Evolutionary conservation across 2,113 vertebrate species (phyloP), one percentile per base, ranked within the genome.

Genomic region (Romanogobio albipinnatus): DNA sequence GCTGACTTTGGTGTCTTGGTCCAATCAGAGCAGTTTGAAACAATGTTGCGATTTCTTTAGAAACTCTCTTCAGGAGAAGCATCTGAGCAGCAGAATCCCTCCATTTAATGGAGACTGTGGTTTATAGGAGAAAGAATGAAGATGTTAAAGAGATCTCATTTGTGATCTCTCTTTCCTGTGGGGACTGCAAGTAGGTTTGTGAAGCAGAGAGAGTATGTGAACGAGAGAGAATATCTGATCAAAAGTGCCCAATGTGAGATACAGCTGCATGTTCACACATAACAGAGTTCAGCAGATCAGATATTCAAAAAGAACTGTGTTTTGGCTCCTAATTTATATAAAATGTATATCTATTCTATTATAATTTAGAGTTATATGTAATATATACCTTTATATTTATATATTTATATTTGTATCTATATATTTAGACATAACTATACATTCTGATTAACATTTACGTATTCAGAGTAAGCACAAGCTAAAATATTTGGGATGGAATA

Each of bases 211-310:
- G 78, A 1, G 43, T 22, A 9, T 68, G 26, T 68, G 62, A 49
- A 66, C 43, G 45, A 81, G 62, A 82, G 45, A 71, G 78, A 66
- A 81, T 81, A 66, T 66, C 66, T 56, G 49, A 82, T 71, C 19
- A 82, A 71, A 82, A 82, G 62, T 71, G 47, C 8, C 58, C 43
- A 68, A 47, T 33, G 2, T 33, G 78, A 81, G 78, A 47, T 36
- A 68, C 61, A 81, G 78, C 61, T 36, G 78, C 11, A 33, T 49
- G 61, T 11, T 68, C 36, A 81, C 43, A 51, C 61, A 80, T 43
- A 81, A 49, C 13, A 81, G 78, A 81, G 43, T 81, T 66, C 39
- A 29, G 43, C 15, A 81, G n/a, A 47, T 47, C 9, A 64, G 24
- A 51, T 33, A 33, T 29, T 47, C 2, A 15, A 24, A 24, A 78